Conservation (phyloP, 1,140 invertebrate species). For the Argopecten irradians region DNA sequence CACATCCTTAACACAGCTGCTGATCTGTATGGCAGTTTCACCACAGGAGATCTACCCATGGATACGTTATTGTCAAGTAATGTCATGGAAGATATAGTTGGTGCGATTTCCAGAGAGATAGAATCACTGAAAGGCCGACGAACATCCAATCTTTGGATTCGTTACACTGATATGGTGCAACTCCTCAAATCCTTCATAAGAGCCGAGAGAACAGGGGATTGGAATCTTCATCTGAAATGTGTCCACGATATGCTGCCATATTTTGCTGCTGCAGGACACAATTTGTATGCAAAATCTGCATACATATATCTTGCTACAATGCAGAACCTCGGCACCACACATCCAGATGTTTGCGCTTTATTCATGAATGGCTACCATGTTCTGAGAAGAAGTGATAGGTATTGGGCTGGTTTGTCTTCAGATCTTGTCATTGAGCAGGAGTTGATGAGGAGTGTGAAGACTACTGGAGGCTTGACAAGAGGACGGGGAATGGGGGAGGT, state of each 20-base stretch:
- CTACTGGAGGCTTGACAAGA: slow-evolving; percentile 24
- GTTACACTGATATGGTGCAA: too few species aligned
- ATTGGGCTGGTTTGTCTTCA: slow-evolving; percentile 49
- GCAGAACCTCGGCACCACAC: slow-evolving; percentile 58
- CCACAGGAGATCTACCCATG: not conserved
- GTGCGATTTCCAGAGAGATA: not conserved
- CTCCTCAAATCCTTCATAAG: too few species aligned
- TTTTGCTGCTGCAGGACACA: too few species aligned
- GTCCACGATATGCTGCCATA: too few species aligned
- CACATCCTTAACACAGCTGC: not conserved
- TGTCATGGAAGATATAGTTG: not conserved
- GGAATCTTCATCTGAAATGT: too few species aligned
- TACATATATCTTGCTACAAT: slow-evolving; percentile 77
- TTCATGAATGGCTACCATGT: slow-evolving; percentile 49
- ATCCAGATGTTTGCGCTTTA: slow-evolving; percentile 57
- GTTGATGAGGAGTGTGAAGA: slow-evolving; percentile 27
- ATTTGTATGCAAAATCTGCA: slow-evolving; percentile 36
- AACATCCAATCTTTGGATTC: too few species aligned
- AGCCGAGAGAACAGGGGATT: too few species aligned
- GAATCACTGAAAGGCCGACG: not conserved
- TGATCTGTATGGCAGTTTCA: not conserved
- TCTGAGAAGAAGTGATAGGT: slow-evolving; percentile 38
- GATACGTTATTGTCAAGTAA: not conserved
- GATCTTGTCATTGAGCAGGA: slow-evolving; percentile 70
- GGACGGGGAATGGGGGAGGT: not conserved